Conservation (phyloP, 2,888 invertebrate genomes). For the Lypha dubia region DNA sequence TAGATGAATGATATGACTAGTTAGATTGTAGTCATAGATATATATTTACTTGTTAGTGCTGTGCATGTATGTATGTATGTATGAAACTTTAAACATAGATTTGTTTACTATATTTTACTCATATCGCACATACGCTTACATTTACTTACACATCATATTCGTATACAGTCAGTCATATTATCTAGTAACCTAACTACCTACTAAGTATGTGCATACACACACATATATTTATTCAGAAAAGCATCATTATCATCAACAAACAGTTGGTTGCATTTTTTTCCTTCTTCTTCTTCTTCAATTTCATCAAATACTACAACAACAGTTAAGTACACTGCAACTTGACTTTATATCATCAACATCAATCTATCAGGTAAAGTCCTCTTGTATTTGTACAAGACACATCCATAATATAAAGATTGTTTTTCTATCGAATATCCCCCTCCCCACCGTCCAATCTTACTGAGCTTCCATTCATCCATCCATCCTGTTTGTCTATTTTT, state of each 20-base stretch:
- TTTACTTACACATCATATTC: not conserved
- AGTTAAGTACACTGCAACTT: no score
- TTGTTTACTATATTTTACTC: slow-evolving; percentile 36
- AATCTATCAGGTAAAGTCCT: slow-evolving; percentile 60
- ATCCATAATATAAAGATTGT: not conserved
- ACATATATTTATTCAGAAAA: slow-evolving; percentile 42
- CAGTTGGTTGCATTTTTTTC: no score
- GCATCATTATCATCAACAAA: slow-evolving; percentile 54
- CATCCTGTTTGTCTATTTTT: slow-evolving; percentile 46
- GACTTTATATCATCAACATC: slow-evolving; percentile 47
- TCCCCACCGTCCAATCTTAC: not conserved
- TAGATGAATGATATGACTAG: slow-evolving; percentile 33
- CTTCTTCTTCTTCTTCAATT: not conserved
- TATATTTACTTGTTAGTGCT: slow-evolving; percentile 48
- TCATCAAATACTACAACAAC: not conserved
- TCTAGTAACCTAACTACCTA: slow-evolving; percentile 57
- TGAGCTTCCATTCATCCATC: slow-evolving; percentile 27
- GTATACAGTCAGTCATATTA: slow-evolving; percentile 53
- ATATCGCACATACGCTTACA: not conserved
- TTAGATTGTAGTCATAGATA: slow-evolving; percentile 27
- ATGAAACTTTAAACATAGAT: slow-evolving; percentile 37
- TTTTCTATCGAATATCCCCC: not conserved
- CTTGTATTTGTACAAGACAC: slow-evolving; percentile 9
- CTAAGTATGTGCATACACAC: not conserved
- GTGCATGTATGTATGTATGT: no score